Conservation (phyloP, 2,113 vertebrate genomes). For the Reinhardtius hippoglossoides region DNA sequence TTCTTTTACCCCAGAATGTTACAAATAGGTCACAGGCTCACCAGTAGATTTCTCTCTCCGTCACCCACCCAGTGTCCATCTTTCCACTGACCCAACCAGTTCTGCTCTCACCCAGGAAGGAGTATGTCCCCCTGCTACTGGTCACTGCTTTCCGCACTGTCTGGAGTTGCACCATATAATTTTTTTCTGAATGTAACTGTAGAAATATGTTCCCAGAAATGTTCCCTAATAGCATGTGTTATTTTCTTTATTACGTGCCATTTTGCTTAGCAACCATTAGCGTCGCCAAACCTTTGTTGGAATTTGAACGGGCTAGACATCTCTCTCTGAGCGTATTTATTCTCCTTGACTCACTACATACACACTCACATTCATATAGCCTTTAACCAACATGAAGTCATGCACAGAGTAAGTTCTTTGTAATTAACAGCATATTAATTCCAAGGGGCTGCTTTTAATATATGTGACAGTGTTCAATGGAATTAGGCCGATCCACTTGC, state of each 20-base stretch:
- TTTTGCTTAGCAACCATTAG: too few relatives aligned
- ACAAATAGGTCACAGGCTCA: constrained; percentile 60
- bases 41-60: constrained; percentile 21
- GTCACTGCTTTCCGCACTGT: not conserved
- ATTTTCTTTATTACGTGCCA: constrained; percentile 8
- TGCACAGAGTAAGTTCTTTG: constrained; percentile 32
- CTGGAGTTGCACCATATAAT: not conserved
- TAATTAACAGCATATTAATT: constrained; percentile 63
- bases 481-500: constrained; percentile 41
- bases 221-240: not conserved
- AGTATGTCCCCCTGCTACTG: constrained; percentile 3
- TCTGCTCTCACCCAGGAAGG: not conserved
- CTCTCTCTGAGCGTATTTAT: constrained; percentile 58
- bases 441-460: constrained; percentile 47
- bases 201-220: constrained; percentile 18
- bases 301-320: constrained; percentile 40
- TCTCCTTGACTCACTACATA: constrained; percentile 62
- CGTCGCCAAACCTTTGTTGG: not conserved
- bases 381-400: constrained; percentile 53
- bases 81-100: constrained; percentile 31
- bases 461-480: constrained; percentile 58
- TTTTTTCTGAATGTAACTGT: constrained; percentile 27
- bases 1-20: constrained; percentile 19
- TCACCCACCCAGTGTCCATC: constrained; percentile 23
- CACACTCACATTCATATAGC: constrained; percentile 32